Evolutionary conservation across 2,113 vertebrate genomes (phyloP), one percentile per base, ranked within the genome.

Genomic region (Microtus montanus): DNA sequence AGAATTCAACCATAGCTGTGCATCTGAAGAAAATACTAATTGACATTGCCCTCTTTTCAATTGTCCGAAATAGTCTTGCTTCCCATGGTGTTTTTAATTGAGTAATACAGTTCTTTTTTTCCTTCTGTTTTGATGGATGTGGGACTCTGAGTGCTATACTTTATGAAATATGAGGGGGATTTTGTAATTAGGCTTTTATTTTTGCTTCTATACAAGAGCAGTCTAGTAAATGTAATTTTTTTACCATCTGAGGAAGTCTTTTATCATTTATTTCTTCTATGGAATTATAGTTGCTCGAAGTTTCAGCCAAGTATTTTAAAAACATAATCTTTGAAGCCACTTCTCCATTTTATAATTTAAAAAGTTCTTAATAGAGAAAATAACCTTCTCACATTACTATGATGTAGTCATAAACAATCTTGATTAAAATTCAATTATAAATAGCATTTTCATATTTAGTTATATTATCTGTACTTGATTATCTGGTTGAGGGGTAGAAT

Each of bases 1-100:
- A 95, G 88, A 96, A 96, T 33, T 97, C 96, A 96, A 92, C 73
- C 97, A 96, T 93, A 94, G 47, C 92, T 92, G 6, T 89, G 14
- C 77, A 71, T 95, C 89, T 95, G 79, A 91, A 77, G 47, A 89
- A 94, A 92, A 87, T 92, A 52, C 85, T 89, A 97, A 96, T 89
- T 96, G 93, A 77, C 52, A 70, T 33, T 94, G 88, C 77, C 82
- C 75, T 95, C 49, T 87, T 95, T 93, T 92, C 90, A 96, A 0
- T 91, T 96, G 97, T 95, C 92, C 63, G 0, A 96, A 96, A 92
- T 96, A 92, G 78, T 15, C n/a, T 95, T 92, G 82, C 94, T 93
- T 94, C n/a, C 2, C 91, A 86, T 74, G 70, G 95, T 3, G 92
- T 94, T 97, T 93, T 91, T 96, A 97, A 96, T 93, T 95, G 95